phyloP scores from a whole-genome alignment of 2,113 vertebrate species.

The Stercorarius parasiticus region DNA sequence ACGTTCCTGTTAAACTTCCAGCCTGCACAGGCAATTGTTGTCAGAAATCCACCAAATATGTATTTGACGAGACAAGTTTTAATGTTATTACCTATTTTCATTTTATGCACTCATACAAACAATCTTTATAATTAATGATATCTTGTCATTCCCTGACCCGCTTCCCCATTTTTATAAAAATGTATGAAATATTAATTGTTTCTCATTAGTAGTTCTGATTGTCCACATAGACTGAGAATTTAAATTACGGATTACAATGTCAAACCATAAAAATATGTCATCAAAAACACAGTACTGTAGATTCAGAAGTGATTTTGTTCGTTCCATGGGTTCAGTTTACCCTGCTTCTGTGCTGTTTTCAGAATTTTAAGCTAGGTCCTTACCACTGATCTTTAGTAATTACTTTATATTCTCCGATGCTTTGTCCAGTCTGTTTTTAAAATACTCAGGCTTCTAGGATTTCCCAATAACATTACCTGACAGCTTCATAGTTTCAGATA shows the following conservation, averaged over 20 bases:
- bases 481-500: neutral
- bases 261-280: neutral
- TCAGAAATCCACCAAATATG: neutral
- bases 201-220: neutral
- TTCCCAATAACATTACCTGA: neutral
- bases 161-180: neutral
- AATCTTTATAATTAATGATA: neutral
- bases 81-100: neutral
- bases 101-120: neutral
- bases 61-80: neutral
- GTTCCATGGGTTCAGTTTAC: neutral
- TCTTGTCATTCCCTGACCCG: neutral
- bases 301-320: neutral
- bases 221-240: neutral
- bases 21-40: neutral
- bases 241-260: neutral
- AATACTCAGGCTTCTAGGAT: neutral
- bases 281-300: neutral
- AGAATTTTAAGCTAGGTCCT: neutral
- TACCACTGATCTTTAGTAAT: neutral
- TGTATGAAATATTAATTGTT: neutral
- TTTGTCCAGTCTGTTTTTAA: neutral
- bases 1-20: neutral
- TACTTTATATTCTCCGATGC: neutral
- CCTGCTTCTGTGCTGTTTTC: neutral